A percentile compares a stretch with the other conserved stretches of the same genome.
Conservation (phyloP, 2,888 invertebrate genomes). For the Catonia carolina region DNA sequence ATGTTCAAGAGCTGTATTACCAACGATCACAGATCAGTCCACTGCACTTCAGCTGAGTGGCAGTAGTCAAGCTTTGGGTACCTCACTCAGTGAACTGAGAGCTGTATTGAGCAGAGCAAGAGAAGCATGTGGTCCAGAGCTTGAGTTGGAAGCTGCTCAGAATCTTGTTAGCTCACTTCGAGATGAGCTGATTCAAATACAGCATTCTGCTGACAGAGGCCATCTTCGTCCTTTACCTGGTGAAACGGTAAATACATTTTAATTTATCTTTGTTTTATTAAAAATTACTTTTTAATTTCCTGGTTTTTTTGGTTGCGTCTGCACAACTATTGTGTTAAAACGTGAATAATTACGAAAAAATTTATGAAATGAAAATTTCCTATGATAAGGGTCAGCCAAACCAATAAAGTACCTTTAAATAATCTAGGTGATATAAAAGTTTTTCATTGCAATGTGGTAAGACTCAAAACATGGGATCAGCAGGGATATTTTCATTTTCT, state of each 20-base stretch:
- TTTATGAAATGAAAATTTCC: background rate
- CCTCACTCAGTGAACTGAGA: constrained; percentile 58
- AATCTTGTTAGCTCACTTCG: constrained; percentile 74
- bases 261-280: background rate
- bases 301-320: background rate
- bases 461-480: too few species aligned
- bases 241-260: constrained; percentile 54
- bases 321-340: background rate
- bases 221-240: constrained; percentile 77
- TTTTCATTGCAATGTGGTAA: too few species aligned
- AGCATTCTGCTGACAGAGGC: constrained; percentile 63
- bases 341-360: background rate
- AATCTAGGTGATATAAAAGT: too few species aligned
- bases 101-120: constrained; percentile 54
- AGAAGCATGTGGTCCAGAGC: constrained; percentile 69
- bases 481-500: too few species aligned
- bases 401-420: too few species aligned
- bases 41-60: constrained; percentile 66
- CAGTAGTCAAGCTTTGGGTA: constrained; percentile 60
- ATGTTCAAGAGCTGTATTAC: constrained; percentile 72
- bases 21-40: constrained; percentile 72
- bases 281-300: background rate
- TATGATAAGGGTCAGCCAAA: too few species aligned
- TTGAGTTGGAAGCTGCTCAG: constrained; percentile 76
- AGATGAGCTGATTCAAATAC: constrained; percentile 73